These are phyloP conservation scores for Aphaenogaster ashmeadi DNA, from an alignment of 1,140 invertebrate genomes.

Conservation along the genomic window DNA sequence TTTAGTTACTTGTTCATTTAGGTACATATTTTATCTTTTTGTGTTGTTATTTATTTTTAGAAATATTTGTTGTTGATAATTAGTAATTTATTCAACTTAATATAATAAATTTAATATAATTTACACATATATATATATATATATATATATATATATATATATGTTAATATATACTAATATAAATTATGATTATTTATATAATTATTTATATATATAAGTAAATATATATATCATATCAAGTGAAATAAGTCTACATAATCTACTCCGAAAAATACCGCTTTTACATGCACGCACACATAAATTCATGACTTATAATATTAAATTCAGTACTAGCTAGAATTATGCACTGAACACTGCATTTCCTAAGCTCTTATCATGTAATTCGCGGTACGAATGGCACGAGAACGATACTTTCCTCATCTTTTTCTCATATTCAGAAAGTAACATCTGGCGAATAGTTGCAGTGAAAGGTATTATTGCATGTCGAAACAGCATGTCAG, in stretches of 20 bases:
- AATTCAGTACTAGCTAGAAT: neutral
- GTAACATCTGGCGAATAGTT: conserved; percentile 30
- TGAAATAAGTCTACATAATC: neutral
- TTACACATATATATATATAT: neutral
- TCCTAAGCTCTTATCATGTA: neutral
- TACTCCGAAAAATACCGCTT: neutral
- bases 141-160: neutral
- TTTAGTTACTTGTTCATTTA: neutral
- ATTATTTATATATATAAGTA: neutral
- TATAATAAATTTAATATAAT: neutral
- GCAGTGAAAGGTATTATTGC: neutral
- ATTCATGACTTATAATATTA: neutral
- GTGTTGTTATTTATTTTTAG: neutral
- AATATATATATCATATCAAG: neutral
- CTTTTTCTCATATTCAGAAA: neutral
- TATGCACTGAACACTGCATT: neutral
- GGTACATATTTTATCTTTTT: no score
- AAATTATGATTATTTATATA: no score
- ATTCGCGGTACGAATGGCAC: neutral
- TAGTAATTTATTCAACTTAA: neutral
- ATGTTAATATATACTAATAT: neutral
- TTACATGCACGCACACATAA: neutral
- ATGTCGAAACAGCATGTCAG: neutral
- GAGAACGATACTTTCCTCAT: neutral
- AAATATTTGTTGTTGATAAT: neutral